Evolutionary conservation across 2,797 vertebrate genomes (phyloP).

Genomic region (Premnoplex brunnescens): DNA sequence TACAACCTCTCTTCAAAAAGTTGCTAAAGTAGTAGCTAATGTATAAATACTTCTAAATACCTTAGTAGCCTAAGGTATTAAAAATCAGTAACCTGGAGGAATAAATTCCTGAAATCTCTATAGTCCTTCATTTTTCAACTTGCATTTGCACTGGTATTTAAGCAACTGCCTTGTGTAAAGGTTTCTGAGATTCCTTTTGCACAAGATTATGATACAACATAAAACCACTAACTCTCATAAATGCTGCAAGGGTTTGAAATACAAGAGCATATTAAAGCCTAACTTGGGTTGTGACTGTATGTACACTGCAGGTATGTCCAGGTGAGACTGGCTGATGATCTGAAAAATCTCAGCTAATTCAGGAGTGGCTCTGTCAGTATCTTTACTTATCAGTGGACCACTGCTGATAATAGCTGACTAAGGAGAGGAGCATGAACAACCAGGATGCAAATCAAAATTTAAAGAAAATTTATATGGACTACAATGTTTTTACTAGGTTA

Average conservation of each 20-base stretch:
- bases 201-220: not conserved
- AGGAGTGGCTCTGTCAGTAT: not conserved
- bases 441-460: not conserved
- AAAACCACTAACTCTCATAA: not conserved
- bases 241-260: not conserved
- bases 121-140: not conserved
- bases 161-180: not conserved
- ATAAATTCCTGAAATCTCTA: not conserved
- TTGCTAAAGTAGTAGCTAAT: not conserved
- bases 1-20: not conserved
- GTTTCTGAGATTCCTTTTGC: not conserved
- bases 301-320: not conserved
- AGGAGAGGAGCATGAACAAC: not conserved
- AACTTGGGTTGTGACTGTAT: not conserved
- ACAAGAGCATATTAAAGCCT: not conserved
- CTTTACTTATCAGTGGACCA: not conserved
- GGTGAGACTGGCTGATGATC: not conserved
- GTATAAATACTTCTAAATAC: not conserved
- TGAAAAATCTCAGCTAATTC: not conserved
- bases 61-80: not conserved
- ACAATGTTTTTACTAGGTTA: not conserved
- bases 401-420: accelerated
- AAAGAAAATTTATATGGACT: not conserved
- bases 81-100: not conserved
- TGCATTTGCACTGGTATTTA: not conserved